Percentiles rank a stretch among this genome's conserved stretches.
Evolutionary conservation across 2,113 vertebrate genomes (phyloP).

Genomic region (Proterorhinus semilunaris): DNA sequence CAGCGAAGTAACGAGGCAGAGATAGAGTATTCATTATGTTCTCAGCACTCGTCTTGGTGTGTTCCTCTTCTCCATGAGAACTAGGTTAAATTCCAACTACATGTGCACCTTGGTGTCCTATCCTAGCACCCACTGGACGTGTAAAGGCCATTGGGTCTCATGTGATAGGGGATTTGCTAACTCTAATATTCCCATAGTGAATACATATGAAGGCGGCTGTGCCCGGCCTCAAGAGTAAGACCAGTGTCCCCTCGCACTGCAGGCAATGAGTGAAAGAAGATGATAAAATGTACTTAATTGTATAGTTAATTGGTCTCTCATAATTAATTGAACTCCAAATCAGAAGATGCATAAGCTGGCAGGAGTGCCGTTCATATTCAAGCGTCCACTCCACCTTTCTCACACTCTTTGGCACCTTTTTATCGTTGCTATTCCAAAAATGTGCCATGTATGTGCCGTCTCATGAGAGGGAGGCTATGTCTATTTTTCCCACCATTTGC

Average conservation of each 20-base stretch:
- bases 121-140: conserved; percentile 4
- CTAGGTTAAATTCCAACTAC: conserved; percentile 19
- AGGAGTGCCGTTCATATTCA: conserved; percentile 6
- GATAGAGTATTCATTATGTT: not conserved
- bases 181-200: no score
- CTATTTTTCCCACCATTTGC: conserved; percentile 19
- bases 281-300: no score
- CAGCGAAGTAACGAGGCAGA: not conserved
- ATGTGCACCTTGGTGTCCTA: conserved; percentile 27
- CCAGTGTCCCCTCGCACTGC: no score
- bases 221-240: no score
- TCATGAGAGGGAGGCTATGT: conserved; percentile 14
- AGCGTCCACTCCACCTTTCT: conserved; percentile 48
- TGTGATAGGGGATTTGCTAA: not conserved
- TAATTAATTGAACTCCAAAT: not conserved
- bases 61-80: conserved; percentile 11
- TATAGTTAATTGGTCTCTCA: not conserved
- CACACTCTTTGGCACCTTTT: conserved; percentile 57
- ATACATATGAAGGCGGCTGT: no score
- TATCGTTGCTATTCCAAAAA: conserved; percentile 60
- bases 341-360: not conserved
- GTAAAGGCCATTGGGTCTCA: not conserved
- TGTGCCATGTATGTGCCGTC: conserved; percentile 57
- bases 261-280: no score
- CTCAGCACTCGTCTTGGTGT: not conserved